Evolutionary conservation across 1,140 invertebrate genomes (phyloP).

Genomic region (Ceratosolen solmsi): DNA sequence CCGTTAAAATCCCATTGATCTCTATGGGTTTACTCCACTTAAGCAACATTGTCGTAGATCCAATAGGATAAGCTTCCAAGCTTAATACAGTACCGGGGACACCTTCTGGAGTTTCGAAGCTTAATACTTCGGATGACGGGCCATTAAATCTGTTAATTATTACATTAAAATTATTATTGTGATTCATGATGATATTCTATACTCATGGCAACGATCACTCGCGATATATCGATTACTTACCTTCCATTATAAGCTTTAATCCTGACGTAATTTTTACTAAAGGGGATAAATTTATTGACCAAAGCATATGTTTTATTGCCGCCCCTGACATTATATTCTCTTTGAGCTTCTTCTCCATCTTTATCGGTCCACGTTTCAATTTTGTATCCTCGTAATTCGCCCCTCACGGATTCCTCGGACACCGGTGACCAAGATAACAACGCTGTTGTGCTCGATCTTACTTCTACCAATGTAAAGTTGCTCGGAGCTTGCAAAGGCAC

Average conservation of each 20-base stretch:
- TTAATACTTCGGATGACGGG: conserved; percentile 87
- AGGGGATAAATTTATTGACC: conserved; percentile 91
- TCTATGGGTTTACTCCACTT: conserved; percentile 94
- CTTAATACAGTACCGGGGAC: conserved; percentile 90
- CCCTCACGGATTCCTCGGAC: conserved; percentile 81
- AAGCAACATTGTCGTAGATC: conserved; percentile 89
- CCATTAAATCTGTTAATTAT: conserved; percentile 81
- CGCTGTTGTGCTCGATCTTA: conserved; percentile 84
- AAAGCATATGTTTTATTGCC: conserved; percentile 81
- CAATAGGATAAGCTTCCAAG: conserved; percentile 88
- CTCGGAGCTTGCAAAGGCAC: conserved; percentile 85
- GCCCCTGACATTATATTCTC: conserved; percentile 86
- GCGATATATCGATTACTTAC: too few relatives aligned
- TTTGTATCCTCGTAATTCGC: conserved; percentile 97
- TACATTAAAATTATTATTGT: too few relatives aligned
- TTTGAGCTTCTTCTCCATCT: conserved; percentile 81
- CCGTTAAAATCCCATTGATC: conserved; percentile 93
- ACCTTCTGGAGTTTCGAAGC: conserved; percentile 93
- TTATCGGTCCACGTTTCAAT: conserved; percentile 95
- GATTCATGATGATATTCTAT: too few relatives aligned
- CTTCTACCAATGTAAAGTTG: conserved; percentile 87
- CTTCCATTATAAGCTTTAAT: conserved; percentile 93
- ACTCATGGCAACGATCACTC: too few relatives aligned
- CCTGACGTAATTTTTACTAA: conserved; percentile 90
- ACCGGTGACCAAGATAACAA: conserved; percentile 90